A percentile compares a stretch with the other conserved stretches of the same genome.
Evolutionary conservation across 1,140 invertebrate species (phyloP).

Genomic region (Laodelphax striatellus): DNA sequence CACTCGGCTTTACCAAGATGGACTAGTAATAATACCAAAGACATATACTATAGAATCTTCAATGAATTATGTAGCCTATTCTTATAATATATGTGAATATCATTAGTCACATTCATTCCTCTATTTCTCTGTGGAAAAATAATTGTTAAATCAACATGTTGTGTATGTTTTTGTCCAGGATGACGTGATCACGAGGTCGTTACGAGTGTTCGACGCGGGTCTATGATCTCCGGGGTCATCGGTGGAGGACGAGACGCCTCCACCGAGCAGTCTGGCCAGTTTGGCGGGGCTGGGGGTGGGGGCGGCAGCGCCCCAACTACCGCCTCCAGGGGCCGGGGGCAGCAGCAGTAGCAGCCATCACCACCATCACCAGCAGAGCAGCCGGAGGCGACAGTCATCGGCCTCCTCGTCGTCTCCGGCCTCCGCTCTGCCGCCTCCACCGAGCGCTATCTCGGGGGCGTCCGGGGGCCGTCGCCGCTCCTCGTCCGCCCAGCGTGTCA

Average conservation of each 20-base stretch:
- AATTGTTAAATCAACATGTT: too few relatives aligned
- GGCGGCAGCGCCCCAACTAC: background rate
- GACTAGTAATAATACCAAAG: too few relatives aligned
- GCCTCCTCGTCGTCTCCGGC: too few relatives aligned
- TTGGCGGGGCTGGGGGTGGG: background rate
- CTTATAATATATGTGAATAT: too few relatives aligned
- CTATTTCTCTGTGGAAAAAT: too few relatives aligned
- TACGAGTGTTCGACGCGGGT: conserved; percentile 70
- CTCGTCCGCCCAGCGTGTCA: background rate
- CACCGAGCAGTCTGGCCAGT: conserved; percentile 15
- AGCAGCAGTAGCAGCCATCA: background rate
- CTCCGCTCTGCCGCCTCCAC: too few relatives aligned
- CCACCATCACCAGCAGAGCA: background rate
- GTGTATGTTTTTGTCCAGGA: conserved; percentile 35
- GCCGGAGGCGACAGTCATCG: too few relatives aligned
- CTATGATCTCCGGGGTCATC: conserved; percentile 47
- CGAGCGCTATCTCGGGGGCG: too few relatives aligned
- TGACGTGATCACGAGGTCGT: conserved; percentile 65
- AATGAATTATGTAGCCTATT: too few relatives aligned
- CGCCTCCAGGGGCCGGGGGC: background rate
- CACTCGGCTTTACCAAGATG: too few relatives aligned
- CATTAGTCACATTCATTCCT: too few relatives aligned
- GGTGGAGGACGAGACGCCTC: conserved; percentile 23
- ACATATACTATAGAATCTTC: too few relatives aligned
- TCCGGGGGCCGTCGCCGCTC: background rate